Conservation (phyloP, 2,888 invertebrate species). For the Adelphocoris suturalis region DNA sequence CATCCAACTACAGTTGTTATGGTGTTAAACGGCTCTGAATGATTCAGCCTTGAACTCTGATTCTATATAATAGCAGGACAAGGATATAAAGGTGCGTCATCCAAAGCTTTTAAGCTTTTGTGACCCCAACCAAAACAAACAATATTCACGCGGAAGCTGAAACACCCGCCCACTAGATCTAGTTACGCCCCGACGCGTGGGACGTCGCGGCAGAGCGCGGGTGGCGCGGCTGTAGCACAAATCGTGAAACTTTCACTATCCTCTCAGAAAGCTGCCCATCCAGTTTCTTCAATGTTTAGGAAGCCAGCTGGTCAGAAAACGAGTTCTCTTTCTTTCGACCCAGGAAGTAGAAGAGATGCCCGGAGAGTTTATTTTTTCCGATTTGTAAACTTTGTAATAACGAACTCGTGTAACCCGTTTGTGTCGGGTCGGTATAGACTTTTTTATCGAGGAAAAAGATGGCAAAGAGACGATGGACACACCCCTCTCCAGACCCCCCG, state of each 20-base stretch:
- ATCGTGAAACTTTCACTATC: neutral
- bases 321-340: conserved; percentile 4
- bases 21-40: neutral
- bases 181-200: conserved; percentile 12
- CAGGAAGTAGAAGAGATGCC: neutral
- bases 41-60: neutral
- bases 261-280: conserved; percentile 12
- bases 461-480: neutral
- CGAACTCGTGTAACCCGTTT: neutral
- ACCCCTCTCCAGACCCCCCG: neutral
- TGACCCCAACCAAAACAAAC: conserved; percentile 18
- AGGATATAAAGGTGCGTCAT: neutral
- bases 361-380: neutral
- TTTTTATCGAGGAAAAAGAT: conserved; percentile 3
- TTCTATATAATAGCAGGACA: neutral
- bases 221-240: neutral
- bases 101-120: neutral
- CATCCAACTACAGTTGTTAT: too few relatives aligned
- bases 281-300: conserved; percentile 34
- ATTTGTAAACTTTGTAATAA: neutral
- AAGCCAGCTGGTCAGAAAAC: conserved; percentile 18
- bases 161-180: neutral
- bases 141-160: conserved; percentile 28
- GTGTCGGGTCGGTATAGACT: neutral
- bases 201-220: neutral